Evolutionary conservation across 2,888 invertebrate genomes (phyloP).

Genomic region (Hermaeophaga mercurialis): DNA sequence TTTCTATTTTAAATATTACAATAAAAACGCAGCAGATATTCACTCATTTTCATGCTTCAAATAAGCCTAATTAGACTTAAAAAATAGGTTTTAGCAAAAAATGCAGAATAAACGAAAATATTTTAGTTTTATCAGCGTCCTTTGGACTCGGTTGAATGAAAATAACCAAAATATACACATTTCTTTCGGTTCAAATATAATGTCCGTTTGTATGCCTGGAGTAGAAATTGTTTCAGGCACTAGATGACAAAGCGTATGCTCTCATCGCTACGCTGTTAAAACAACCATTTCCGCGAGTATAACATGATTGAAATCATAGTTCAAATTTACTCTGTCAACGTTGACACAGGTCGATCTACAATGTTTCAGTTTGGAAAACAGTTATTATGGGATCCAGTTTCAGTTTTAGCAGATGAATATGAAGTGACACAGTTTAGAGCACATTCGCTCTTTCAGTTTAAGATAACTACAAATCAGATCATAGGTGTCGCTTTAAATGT

Average conservation of each 20-base stretch:
- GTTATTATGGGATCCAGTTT: background rate
- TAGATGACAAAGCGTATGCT: slow-evolving; percentile 8
- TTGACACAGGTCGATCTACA: slow-evolving; percentile 15
- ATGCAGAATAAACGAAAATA: too few relatives aligned
- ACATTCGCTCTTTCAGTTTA: too few relatives aligned
- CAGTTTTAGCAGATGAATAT: background rate
- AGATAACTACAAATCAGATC: too few relatives aligned
- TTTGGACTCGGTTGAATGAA: background rate
- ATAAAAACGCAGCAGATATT: too few relatives aligned
- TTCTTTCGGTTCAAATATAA: slow-evolving; percentile 2
- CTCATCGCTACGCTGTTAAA: slow-evolving; percentile 7
- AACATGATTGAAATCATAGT: slow-evolving; percentile 25
- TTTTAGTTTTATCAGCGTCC: too few relatives aligned
- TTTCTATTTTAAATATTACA: too few relatives aligned
- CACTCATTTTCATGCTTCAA: too few relatives aligned
- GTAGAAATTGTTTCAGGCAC: slow-evolving; percentile 14
- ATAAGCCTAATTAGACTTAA: too few relatives aligned
- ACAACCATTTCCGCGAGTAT: slow-evolving; percentile 16
- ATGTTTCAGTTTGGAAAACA: slow-evolving; percentile 17
- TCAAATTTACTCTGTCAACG: slow-evolving; percentile 22
- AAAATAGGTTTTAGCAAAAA: too few relatives aligned
- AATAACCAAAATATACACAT: background rate
- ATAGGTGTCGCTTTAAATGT: too few relatives aligned
- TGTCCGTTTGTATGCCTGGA: slow-evolving; percentile 3
- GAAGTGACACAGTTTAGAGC: too few relatives aligned